Evolutionary conservation across 1,140 invertebrate species (phyloP).

Genomic region (Drosophila pandora): DNA sequence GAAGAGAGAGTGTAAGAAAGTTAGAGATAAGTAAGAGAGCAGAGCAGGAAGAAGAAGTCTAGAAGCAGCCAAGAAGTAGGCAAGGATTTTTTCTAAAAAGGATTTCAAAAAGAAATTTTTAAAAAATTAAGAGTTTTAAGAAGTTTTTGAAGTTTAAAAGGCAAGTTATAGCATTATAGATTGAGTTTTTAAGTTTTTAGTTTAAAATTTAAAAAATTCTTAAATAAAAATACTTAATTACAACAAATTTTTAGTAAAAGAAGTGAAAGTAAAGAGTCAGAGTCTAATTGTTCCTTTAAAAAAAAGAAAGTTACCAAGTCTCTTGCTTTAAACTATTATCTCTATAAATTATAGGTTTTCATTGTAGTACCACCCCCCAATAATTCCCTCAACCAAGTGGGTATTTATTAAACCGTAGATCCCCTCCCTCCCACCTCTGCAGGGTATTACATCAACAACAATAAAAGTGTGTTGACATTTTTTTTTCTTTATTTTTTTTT

Average conservation of each 20-base stretch:
- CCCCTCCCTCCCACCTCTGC: conserved; percentile 12
- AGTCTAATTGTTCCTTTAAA: no score
- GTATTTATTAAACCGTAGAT: neutral
- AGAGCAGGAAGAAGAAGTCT: neutral
- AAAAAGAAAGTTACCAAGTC: neutral
- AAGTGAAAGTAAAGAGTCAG: no score
- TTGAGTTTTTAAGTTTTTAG: no score
- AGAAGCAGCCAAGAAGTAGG: conserved; percentile 2
- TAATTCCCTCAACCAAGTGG: neutral
- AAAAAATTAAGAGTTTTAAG: no score
- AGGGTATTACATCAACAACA: conserved; percentile 58
- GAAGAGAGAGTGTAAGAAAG: no score
- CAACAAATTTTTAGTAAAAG: no score
- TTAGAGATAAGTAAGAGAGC: no score
- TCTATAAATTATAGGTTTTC: neutral
- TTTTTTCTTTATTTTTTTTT: conserved; percentile 33
- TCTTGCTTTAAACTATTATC: no score
- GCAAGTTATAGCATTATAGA: no score
- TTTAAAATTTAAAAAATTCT: no score
- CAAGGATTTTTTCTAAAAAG: neutral
- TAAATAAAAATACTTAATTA: neutral
- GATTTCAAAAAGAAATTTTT: neutral
- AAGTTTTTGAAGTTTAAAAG: no score
- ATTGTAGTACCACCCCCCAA: neutral
- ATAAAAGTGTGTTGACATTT: conserved; percentile 80